Conservation (phyloP, 2,113 vertebrate species). For the Orthonyx spaldingii region DNA sequence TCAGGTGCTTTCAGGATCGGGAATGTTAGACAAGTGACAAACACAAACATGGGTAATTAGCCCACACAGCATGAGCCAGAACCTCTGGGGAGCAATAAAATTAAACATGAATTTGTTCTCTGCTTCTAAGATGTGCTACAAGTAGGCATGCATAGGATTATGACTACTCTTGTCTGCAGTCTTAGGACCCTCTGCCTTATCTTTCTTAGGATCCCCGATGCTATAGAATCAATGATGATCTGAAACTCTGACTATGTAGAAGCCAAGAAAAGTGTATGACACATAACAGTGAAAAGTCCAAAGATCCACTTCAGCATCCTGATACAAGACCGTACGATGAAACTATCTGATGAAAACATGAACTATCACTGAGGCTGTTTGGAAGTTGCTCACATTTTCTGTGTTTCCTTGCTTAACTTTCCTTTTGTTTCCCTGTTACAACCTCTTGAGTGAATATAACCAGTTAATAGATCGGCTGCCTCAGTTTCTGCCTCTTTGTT, state of each 20-base stretch:
- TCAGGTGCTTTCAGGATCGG: background rate
- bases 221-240: background rate
- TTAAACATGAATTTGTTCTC: background rate
- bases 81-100: background rate
- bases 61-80: background rate
- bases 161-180: background rate
- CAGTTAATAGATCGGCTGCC: background rate
- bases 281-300: background rate
- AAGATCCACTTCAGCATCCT: background rate
- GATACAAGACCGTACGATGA: background rate
- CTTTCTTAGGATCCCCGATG: background rate
- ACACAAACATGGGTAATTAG: background rate
- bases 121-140: accelerated
- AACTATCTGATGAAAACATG: background rate
- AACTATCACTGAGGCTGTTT: background rate
- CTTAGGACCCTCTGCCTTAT: background rate
- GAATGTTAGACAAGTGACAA: background rate
- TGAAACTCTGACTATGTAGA: background rate
- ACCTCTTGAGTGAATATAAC: background rate
- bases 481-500: background rate
- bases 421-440: background rate
- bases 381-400: background rate
- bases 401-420: background rate
- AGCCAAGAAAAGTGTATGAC: background rate
- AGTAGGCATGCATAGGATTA: background rate